Conservation (phyloP, 1,140 invertebrate species). For the Drosophila melanica region DNA sequence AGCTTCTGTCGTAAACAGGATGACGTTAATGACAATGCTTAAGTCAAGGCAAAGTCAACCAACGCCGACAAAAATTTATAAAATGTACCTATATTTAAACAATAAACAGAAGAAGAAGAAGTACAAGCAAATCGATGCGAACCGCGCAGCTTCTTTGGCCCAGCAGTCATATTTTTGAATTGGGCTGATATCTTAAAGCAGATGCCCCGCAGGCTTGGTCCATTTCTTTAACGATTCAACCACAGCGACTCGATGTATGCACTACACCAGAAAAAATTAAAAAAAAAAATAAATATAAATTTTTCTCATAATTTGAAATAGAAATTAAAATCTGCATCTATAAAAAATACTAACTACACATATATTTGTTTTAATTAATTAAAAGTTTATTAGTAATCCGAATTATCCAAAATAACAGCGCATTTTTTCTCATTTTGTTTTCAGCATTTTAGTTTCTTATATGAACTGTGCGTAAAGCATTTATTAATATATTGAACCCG, state of each 20-base stretch:
- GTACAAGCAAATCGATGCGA: slow-evolving; percentile 15
- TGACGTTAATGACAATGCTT: slow-evolving; percentile 42
- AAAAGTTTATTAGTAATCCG: too few species aligned
- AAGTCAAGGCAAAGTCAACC: slow-evolving; percentile 40
- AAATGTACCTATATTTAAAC: neutral
- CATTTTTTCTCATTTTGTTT: too few species aligned
- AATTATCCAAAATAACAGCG: too few species aligned
- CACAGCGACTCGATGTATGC: neutral
- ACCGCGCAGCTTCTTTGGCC: slow-evolving; percentile 18
- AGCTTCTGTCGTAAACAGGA: slow-evolving; percentile 38
- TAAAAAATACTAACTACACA: neutral
- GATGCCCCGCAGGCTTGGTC: slow-evolving; percentile 3
- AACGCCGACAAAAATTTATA: slow-evolving; percentile 18
- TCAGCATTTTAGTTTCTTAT: too few species aligned
- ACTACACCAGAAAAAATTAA: neutral
- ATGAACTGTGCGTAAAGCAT: neutral
- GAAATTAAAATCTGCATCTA: too few species aligned
- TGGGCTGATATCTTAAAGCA: neutral
- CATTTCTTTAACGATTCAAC: neutral
- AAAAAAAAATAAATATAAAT: neutral
- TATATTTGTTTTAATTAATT: neutral
- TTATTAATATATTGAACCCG: slow-evolving; percentile 15
- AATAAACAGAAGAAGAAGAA: slow-evolving; percentile 6
- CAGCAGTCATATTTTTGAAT: slow-evolving; percentile 19
- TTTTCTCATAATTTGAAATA: too few species aligned